Conservation (phyloP, 2,113 vertebrate genomes). For the Centropus bengalensis region DNA sequence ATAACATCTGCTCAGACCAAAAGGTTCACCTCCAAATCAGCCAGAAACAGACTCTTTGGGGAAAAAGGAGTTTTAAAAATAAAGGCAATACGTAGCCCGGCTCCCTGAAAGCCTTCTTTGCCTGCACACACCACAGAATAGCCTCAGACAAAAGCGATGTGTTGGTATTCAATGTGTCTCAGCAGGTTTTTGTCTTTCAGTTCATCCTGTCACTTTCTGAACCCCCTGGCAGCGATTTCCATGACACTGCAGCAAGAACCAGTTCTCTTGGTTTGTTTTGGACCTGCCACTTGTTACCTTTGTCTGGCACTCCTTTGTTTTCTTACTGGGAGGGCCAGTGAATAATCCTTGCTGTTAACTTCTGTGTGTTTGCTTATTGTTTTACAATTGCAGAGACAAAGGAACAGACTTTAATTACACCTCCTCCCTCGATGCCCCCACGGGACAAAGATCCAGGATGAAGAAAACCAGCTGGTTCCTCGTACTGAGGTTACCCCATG, state of each 20-base stretch:
- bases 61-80: not conserved
- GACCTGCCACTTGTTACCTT: slow-evolving; percentile 30
- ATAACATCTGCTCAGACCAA: not conserved
- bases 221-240: not conserved
- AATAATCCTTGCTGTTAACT: slow-evolving; percentile 19
- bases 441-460: not conserved
- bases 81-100: not conserved
- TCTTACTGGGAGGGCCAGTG: slow-evolving; percentile 47
- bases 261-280: slow-evolving; percentile 50
- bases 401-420: not conserved
- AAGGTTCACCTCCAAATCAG: not conserved
- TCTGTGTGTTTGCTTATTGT: not conserved
- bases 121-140: not conserved
- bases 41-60: not conserved
- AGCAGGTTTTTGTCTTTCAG: not conserved
- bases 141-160: not conserved
- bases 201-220: slow-evolving; percentile 10
- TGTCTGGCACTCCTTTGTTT: slow-evolving; percentile 63
- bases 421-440: not conserved
- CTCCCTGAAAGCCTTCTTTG: not conserved
- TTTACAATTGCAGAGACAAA: not conserved
- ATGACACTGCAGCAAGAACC: slow-evolving; percentile 11
- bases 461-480: not conserved
- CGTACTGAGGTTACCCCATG: not conserved
- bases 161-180: not conserved